Evolutionary conservation across 2,797 vertebrate species (phyloP), one percentile per base, ranked within the genome.

Genomic region (Sebastes matsubarae): DNA sequence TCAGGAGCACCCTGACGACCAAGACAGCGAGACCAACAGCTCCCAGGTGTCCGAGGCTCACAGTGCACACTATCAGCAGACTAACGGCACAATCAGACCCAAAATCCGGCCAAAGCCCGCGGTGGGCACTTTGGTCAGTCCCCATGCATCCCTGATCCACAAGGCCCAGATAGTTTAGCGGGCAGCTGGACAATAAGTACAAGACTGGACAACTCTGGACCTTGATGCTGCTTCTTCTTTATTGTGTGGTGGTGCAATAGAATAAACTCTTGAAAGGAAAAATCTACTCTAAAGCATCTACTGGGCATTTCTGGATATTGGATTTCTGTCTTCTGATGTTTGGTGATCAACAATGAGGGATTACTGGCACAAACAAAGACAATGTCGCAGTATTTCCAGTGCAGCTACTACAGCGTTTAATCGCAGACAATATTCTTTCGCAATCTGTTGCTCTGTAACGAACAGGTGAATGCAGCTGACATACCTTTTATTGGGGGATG

Each of bases 81-180:
- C 94, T 88, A 98, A 98, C 0, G 97, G 97, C 38, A 94, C 94
- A 0, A 90, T 98, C 18, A 91, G 96, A 70, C 95, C 96, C 81
- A 97, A 96, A 74, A 90, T 92, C 20, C 94, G 88, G 9, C 91
- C 90, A 9, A 96, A 95, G 8, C 93, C 94, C 77, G 93, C 6
- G 6, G 38, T 46, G 36, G 36, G 36, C 11, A 38, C 94, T 59
- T 87, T 94, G 54, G 91, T 96, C 82, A 67, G 46, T 14, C 91
- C 92, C 1, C 94, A 96, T 16, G 72, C 92, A n/a, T 87, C 92
- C 27, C 20, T 88, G 3, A 92, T 95, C 64, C 94, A 95, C 84
- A 97, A 97, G 78, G 97, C 97, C 13, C 98, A 98, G 89, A 96
- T 99, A 32, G 97, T 98, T 92, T 98, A 95, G 78, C 38, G 1